These are phyloP conservation scores for Hypsopygia costalis DNA, from an alignment of 2,888 invertebrate genomes.

Conservation along the genomic window DNA sequence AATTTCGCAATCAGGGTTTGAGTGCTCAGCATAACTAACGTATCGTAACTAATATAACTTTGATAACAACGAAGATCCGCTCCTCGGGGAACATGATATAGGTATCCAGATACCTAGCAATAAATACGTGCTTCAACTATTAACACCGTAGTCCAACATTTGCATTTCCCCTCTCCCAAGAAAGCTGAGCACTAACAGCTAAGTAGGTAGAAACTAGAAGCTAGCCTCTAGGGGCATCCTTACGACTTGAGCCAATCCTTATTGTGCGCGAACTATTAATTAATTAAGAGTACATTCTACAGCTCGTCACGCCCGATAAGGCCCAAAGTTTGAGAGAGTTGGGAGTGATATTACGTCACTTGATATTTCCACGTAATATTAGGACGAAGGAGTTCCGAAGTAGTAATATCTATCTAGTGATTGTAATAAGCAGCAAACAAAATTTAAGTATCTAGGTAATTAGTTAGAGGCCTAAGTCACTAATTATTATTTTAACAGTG, in stretches of 20 bases:
- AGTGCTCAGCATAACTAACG: no score
- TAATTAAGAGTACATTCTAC: conserved; percentile 40
- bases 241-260: conserved; percentile 38
- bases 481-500: no score
- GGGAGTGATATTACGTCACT: not conserved
- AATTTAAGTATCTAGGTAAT: no score
- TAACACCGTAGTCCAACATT: not conserved
- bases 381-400: no score
- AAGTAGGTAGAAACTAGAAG: conserved; percentile 1
- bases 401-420: no score
- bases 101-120: not conserved
- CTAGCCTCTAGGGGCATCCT: conserved; percentile 33
- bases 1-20: no score
- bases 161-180: conserved; percentile 1
- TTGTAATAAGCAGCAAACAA: no score
- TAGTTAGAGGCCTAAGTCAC: no score
- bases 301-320: conserved; percentile 4
- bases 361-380: no score
- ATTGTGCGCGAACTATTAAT: conserved; percentile 47
- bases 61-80: not conserved
- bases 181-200: not conserved
- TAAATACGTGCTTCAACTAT: not conserved
- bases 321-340: not conserved
- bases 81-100: not conserved
- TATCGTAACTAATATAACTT: not conserved